These are phyloP conservation scores for Terebella lapidaria DNA, from an alignment of 2,888 invertebrate species.

Conservation along the genomic window DNA sequence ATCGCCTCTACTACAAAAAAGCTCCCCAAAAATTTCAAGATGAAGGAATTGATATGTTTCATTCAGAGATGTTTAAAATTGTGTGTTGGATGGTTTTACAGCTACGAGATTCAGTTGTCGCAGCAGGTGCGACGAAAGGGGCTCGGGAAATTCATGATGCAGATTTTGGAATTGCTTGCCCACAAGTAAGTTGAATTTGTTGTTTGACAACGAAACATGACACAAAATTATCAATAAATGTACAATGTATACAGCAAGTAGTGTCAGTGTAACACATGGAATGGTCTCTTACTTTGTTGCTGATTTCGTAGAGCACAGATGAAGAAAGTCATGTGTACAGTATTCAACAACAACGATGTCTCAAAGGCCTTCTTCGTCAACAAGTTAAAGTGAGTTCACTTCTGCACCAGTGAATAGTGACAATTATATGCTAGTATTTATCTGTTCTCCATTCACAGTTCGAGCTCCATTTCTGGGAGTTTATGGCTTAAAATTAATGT, in stretches of 20 bases:
- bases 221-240: too few species aligned
- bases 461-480: too few species aligned
- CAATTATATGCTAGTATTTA: too few species aligned
- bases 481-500: too few species aligned
- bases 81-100: too few species aligned
- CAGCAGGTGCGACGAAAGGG: constrained; percentile 69
- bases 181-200: constrained; percentile 53
- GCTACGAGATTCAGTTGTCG: constrained; percentile 84
- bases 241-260: too few species aligned
- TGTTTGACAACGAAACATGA: too few species aligned
- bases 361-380: constrained; percentile 69
- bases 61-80: too few species aligned
- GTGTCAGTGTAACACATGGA: neutral
- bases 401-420: too few species aligned
- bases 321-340: constrained; percentile 77
- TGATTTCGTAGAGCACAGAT: constrained; percentile 61
- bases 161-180: constrained; percentile 72
- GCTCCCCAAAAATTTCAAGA: neutral
- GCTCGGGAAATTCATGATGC: constrained; percentile 76
- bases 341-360: constrained; percentile 71
- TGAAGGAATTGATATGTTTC: too few species aligned
- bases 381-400: constrained; percentile 65
- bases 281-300: neutral
- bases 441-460: too few species aligned
- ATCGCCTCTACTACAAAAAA: neutral